Base-by-base conservation (phyloP, 2,888 invertebrate species). In the Eledona agricola region DNA sequence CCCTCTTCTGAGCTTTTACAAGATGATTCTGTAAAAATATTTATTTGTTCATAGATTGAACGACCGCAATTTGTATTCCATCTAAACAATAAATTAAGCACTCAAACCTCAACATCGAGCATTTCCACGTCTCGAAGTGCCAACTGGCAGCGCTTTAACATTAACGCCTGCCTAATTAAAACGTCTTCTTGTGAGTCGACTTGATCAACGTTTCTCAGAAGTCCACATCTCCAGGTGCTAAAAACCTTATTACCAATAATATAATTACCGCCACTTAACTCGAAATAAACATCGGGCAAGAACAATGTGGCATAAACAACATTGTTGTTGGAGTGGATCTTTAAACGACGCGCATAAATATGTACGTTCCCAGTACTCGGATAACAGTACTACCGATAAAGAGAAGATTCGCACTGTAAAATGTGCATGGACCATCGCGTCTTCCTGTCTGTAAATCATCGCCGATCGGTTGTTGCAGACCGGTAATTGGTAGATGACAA, bases 351-450 rank as follows among this genome's bases (percentile, higher is more conserved):
- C 49, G n/a, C n/a, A n/a, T n/a, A n/a, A n/a, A 40, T 50, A 38
- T 40, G 40, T 50, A 50, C 32, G 23, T 40, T 22, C 16, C 9
- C 11, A 38, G 31, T 38, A 29, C 19, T 26, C 23, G 31, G 38
- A 38, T 58, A 58, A 55, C 55, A 49, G 58, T 55, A 55, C 34
- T 40, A 32, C 16, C 54, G 32, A 40, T 50, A 49, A 52, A 45
- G 32, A 42, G 51, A 54, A 46, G n/a, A n/a, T n/a, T n/a, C n/a
- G n/a, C n/a, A n/a, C n/a, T n/a, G n/a, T n/a, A n/a, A n/a, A n/a
- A n/a, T n/a, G n/a, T n/a, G n/a, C n/a, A n/a, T n/a, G n/a, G n/a
- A n/a, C n/a, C n/a, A n/a, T n/a, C n/a, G n/a, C n/a, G n/a, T n/a
- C n/a, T n/a, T n/a, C n/a, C n/a, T n/a, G n/a, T n/a, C n/a, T n/a